Evolutionary conservation across 2,888 invertebrate species (phyloP).

Genomic region (Sphaeridia pumilis): DNA sequence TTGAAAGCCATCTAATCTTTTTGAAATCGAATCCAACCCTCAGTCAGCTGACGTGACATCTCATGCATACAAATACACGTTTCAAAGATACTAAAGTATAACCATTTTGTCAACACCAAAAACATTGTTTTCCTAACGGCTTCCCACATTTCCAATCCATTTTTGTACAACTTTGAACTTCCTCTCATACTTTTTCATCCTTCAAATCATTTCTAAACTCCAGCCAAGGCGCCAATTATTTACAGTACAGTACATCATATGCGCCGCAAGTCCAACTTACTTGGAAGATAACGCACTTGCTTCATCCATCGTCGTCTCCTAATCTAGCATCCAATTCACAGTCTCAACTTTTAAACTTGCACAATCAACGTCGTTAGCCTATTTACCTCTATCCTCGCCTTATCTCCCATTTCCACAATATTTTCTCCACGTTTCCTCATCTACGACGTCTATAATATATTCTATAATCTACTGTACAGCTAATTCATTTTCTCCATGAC

Average conservation of each 20-base stretch:
- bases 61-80: too few species aligned
- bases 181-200: not conserved
- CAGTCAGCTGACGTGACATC: too few species aligned
- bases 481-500: too few species aligned
- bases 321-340: not conserved
- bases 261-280: too few species aligned
- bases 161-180: not conserved
- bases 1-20: too few species aligned
- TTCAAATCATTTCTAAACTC: not conserved
- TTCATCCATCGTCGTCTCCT: not conserved
- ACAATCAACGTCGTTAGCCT: not conserved
- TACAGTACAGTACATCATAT: not conserved
- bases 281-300: too few species aligned
- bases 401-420: not conserved
- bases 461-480: too few species aligned
- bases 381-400: not conserved
- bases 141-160: not conserved
- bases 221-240: not conserved
- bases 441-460: too few species aligned
- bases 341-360: not conserved
- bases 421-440: not conserved
- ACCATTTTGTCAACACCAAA: too few species aligned
- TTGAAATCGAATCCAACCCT: too few species aligned
- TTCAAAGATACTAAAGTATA: too few species aligned
- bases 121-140: not conserved